Evolutionary conservation across 2,797 vertebrate species (phyloP).

Genomic region (Morus bassanus): DNA sequence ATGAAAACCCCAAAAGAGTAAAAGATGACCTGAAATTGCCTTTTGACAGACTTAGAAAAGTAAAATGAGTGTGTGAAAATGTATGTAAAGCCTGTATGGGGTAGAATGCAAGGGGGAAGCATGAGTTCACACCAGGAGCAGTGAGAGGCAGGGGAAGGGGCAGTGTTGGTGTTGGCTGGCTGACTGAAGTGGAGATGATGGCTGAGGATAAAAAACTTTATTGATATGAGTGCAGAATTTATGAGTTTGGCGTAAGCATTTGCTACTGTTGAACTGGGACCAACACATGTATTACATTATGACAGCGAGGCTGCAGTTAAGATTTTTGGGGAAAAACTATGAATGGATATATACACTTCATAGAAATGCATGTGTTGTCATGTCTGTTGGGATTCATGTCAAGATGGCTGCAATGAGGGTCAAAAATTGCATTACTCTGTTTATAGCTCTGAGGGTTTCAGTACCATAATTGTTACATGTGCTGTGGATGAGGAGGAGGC

Average conservation of each 20-base stretch:
- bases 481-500: neutral
- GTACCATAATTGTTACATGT: neutral
- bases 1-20: neutral
- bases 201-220: neutral
- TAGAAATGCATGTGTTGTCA: neutral
- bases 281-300: neutral
- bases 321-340: neutral
- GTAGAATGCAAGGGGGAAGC: neutral
- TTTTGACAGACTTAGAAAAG: neutral
- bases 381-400: neutral
- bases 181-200: neutral
- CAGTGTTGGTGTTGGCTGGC: neutral
- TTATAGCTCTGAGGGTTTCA: neutral
- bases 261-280: neutral
- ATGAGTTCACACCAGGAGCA: neutral
- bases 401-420: neutral
- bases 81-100: neutral
- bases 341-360: neutral
- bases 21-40: neutral
- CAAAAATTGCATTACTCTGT: neutral
- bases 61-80: neutral
- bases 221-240: neutral
- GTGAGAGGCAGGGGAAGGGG: neutral
- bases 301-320: neutral
- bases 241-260: neutral